Percentiles rank a stretch among this genome's conserved stretches.
Conservation (phyloP, 2,113 vertebrate genomes). For the Eurypyga helias region DNA sequence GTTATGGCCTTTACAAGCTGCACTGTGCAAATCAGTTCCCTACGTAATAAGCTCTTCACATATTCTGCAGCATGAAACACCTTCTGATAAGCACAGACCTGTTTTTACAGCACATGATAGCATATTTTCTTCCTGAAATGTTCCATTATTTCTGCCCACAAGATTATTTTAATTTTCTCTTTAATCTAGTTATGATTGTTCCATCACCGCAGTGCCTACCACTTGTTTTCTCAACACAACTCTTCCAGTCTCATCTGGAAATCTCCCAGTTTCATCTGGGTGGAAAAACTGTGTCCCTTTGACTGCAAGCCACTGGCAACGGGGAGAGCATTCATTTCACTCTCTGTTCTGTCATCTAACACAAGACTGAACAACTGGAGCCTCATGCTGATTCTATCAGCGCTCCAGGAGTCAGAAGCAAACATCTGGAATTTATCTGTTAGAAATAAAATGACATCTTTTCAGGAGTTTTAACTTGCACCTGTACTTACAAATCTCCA, state of each 20-base stretch:
- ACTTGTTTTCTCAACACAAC: neutral
- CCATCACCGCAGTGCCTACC: neutral
- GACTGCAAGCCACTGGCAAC: neutral
- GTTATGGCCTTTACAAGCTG: neutral
- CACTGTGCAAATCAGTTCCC: neutral
- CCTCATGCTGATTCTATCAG: neutral
- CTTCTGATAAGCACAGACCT: neutral
- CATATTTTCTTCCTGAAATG: neutral
- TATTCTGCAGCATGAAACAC: neutral
- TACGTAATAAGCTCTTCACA: neutral
- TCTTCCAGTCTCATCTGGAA: neutral
- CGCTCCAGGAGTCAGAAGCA: neutral
- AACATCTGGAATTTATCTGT: constrained; percentile 55
- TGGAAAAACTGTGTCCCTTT: neutral
- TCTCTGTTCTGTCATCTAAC: neutral
- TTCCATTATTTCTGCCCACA: neutral
- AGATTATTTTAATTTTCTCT: neutral
- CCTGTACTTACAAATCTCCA: constrained; percentile 30
- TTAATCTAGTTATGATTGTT: neutral
- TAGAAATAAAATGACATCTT: constrained; percentile 8
- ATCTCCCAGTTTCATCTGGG: neutral
- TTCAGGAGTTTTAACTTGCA: constrained; percentile 23
- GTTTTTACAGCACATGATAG: neutral
- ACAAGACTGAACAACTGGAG: neutral
- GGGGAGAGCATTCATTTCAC: neutral